Percentiles rank a stretch among this genome's conserved stretches.
Conservation (phyloP, 1,140 invertebrate species). For the Macrostomum lignano region DNA sequence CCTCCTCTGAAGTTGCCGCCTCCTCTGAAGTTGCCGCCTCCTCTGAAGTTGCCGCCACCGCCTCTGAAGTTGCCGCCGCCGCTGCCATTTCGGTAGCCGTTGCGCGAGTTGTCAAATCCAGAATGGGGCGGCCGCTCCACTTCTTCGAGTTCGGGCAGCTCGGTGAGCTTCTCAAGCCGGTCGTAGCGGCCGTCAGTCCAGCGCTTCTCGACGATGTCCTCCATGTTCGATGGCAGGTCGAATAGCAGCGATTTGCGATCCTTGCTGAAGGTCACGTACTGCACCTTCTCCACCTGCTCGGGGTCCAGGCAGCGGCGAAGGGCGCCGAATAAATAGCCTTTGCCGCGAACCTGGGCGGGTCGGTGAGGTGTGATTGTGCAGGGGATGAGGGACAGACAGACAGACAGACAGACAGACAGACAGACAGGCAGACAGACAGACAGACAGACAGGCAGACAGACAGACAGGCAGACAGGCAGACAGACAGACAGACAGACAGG, state of each 20-base stretch:
- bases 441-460: neutral
- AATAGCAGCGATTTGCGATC: slow-evolving; percentile 1
- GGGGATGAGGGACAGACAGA: neutral
- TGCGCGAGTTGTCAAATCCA: neutral
- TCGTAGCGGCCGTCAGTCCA: neutral
- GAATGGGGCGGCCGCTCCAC: too few relatives aligned
- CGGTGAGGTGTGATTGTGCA: neutral
- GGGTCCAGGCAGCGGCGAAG: neutral
- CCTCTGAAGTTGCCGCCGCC: too few relatives aligned
- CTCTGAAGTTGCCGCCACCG: too few relatives aligned
- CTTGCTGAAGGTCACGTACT: neutral
- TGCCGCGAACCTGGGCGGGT: neutral
- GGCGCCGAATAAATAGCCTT: neutral
- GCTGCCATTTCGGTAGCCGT: slow-evolving; percentile 1
- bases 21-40: neutral
- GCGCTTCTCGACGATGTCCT: neutral
- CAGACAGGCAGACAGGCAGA: neutral
- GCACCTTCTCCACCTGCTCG: neutral
- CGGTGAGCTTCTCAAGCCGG: neutral
- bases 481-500: too few relatives aligned
- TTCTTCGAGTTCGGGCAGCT: slow-evolving; percentile 4
- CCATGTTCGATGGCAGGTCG: slow-evolving; percentile 2
- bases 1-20: neutral
- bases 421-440: neutral
- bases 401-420: neutral